Conservation (phyloP, 2,797 vertebrate genomes). For the Rhinoraja longicauda region DNA sequence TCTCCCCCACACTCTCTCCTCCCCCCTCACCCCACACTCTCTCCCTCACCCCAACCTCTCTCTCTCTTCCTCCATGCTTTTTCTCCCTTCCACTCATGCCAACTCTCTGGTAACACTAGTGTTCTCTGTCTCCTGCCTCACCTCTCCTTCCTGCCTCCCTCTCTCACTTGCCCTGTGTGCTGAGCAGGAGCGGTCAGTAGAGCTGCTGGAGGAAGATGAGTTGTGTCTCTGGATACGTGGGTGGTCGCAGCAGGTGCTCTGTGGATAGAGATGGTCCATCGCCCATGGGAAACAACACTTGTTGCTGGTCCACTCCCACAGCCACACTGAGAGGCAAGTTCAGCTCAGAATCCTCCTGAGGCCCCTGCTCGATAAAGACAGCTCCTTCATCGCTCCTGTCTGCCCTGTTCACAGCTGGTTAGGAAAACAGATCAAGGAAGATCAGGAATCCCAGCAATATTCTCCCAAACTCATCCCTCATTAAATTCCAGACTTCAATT, state of each 20-base stretch:
- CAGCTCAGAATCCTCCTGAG: neutral
- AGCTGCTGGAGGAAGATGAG: constrained; percentile 30
- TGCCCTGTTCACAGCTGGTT: constrained; percentile 10
- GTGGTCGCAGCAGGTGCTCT: neutral
- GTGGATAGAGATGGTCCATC: neutral
- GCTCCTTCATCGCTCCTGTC: neutral
- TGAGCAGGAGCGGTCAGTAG: neutral
- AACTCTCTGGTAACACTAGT: too few relatives aligned
- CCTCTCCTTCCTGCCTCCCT: neutral
- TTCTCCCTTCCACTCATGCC: too few relatives aligned
- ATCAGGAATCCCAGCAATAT: neutral
- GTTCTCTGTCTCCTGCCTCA: too few relatives aligned
- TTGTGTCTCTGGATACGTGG: neutral
- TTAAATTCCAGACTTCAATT: neutral
- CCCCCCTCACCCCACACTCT: too few relatives aligned
- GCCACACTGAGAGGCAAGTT: neutral
- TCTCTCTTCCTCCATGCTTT: too few relatives aligned
- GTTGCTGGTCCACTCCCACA: neutral
- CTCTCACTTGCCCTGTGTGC: too few relatives aligned
- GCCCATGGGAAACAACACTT: neutral
- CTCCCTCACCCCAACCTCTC: too few relatives aligned
- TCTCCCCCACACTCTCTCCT: too few relatives aligned
- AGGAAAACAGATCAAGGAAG: neutral
- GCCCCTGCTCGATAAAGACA: neutral
- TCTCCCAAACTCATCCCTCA: neutral